Base-by-base conservation (phyloP, 1,140 invertebrate species). In the Drosophila azteca region DNA sequence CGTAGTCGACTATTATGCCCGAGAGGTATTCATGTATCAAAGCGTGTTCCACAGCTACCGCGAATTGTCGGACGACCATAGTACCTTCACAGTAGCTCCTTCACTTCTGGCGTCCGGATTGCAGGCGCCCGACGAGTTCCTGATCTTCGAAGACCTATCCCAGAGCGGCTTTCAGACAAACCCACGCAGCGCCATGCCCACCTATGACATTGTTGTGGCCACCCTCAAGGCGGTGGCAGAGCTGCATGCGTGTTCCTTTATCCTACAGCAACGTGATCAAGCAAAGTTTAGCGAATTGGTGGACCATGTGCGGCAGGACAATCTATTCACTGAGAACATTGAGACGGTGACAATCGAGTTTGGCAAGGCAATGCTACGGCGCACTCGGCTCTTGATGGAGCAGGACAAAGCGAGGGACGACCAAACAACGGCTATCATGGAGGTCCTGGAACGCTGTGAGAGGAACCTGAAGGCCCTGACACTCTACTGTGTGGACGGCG, bases 11-110 rank as follows among this genome's bases (percentile, higher is more conserved):
- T 67, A 65, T 35, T 88, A 88, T 44, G 53, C 48, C 4, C 62
- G 83, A 0, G 83, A 88, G 54, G 76, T 82, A 1, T 87, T 81
- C 41, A 75, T 87, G 67, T 87, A 87, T 41, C 48, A 70, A 20
- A 15, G 48, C 44, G 78, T 87, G 26, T 76, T 87, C 15, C 49
- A 22, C 17, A 75, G 60, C 29, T 87, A 63, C 63, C 51, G 41
- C 2, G 58, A 46, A 17, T 26, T 84, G 17, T 29, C 44, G 1
- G n/a, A 41, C 13, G n/a, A 52, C 5, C 60, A 2, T 6, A 58
- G 15, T 15, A 13, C 9, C 9, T 81, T 85, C 7, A 24, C 44
- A 3, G 65, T 77, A 4, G 58, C 61, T 2, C 81, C 83, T 5
- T 63, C 58, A 0, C 58, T 88, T 1, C 50, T 60, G 6, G 58